Evolutionary conservation across 2,113 vertebrate genomes (phyloP).

Genomic region (Morone chrysops): DNA sequence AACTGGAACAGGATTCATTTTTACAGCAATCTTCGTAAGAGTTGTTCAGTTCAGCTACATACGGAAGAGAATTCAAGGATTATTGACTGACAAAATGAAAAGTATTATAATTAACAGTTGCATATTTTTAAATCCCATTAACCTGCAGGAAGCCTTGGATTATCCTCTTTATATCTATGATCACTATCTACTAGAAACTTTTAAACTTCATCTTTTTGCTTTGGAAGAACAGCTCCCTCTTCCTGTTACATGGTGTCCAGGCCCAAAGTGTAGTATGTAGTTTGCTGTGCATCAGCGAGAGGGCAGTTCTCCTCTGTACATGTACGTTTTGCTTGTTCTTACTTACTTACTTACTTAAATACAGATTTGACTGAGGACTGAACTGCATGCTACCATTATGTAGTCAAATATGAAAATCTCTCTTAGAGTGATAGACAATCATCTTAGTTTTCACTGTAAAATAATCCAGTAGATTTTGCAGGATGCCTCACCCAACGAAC

Average conservation of each 20-base stretch:
- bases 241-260: neutral
- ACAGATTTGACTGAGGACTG: too few species aligned
- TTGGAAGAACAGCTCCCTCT: slow-evolving; percentile 4
- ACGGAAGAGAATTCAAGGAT: neutral
- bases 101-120: too few species aligned
- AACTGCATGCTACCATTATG: too few species aligned
- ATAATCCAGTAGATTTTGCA: neutral
- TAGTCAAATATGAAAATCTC: too few species aligned
- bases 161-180: neutral
- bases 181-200: neutral
- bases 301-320: too few species aligned
- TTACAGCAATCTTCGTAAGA: neutral
- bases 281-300: too few species aligned
- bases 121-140: neutral
- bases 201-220: neutral
- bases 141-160: neutral
- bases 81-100: neutral
- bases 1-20: neutral
- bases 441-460: too few species aligned
- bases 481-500: too few species aligned
- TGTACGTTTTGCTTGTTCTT: too few species aligned
- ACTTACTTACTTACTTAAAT: too few species aligned
- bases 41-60: neutral
- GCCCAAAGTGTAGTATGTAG: too few species aligned
- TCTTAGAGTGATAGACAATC: too few species aligned